Evolutionary conservation across 1,140 invertebrate species (phyloP).

Genomic region (Bombus terrestris): DNA sequence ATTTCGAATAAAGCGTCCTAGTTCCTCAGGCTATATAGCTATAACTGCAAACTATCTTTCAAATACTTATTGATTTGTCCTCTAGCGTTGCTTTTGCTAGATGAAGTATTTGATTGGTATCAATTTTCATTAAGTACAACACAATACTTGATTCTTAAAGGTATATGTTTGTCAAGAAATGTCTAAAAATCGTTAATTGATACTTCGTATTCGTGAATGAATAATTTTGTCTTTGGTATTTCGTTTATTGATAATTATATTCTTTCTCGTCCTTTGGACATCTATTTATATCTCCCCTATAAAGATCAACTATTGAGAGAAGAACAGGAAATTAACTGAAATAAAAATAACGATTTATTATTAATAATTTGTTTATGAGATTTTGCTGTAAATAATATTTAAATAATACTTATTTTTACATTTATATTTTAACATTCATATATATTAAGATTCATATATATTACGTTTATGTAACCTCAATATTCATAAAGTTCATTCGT

Average conservation of each 20-base stretch:
- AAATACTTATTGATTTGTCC: conserved; percentile 43
- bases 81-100: not conserved
- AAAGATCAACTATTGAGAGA: not conserved
- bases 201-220: not conserved
- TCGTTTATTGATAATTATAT: not conserved
- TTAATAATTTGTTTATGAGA: not conserved
- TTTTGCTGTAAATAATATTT: conserved; percentile 21
- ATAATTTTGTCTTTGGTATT: not conserved
- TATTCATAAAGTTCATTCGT: conserved; percentile 21
- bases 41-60: conserved; percentile 22
- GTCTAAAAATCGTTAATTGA: not conserved
- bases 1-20: conserved; percentile 32
- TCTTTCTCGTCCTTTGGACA: not conserved
- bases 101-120: not conserved
- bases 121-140: not conserved
- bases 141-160: not conserved
- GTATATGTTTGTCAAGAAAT: no score
- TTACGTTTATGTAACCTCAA: conserved; percentile 1
- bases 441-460: conserved; percentile 19
- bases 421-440: conserved; percentile 34
- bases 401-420: conserved; percentile 40
- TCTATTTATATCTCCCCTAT: not conserved
- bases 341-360: not conserved
- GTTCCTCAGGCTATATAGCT: conserved; percentile 10
- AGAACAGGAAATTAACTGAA: not conserved